Percentiles rank a stretch among this genome's conserved stretches.
These are phyloP conservation scores for Recurvirostra avosetta DNA, from an alignment of 2,113 vertebrate species.

Conservation along the genomic window DNA sequence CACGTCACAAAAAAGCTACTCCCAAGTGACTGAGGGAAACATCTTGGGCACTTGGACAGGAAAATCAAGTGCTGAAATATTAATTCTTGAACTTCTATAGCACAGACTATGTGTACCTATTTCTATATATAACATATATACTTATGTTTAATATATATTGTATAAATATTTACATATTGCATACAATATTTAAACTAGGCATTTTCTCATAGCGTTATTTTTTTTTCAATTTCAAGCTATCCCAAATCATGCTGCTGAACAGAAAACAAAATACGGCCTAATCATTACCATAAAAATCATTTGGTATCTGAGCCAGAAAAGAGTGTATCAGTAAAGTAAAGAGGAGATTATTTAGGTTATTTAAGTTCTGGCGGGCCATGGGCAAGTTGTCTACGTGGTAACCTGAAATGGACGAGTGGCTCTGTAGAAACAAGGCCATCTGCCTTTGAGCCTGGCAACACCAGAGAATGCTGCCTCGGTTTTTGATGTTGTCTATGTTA, in stretches of 20 bases:
- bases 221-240: background rate
- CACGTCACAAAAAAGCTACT: background rate
- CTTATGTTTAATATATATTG: background rate
- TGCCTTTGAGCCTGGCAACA: background rate
- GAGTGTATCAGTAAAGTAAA: background rate
- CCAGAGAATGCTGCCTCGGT: background rate
- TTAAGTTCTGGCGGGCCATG: background rate
- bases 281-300: background rate
- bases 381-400: background rate
- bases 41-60: background rate
- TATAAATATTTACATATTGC: background rate
- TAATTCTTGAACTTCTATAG: background rate
- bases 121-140: background rate
- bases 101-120: background rate
- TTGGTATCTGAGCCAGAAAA: background rate
- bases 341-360: background rate
- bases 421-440: background rate
- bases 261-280: background rate
- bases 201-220: background rate
- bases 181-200: background rate
- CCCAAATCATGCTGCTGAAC: background rate
- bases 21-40: background rate
- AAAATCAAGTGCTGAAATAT: background rate
- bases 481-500: background rate
- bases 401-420: background rate